Conservation (phyloP, 2,888 invertebrate species). For the Trichogramma dendrolimi region DNA sequence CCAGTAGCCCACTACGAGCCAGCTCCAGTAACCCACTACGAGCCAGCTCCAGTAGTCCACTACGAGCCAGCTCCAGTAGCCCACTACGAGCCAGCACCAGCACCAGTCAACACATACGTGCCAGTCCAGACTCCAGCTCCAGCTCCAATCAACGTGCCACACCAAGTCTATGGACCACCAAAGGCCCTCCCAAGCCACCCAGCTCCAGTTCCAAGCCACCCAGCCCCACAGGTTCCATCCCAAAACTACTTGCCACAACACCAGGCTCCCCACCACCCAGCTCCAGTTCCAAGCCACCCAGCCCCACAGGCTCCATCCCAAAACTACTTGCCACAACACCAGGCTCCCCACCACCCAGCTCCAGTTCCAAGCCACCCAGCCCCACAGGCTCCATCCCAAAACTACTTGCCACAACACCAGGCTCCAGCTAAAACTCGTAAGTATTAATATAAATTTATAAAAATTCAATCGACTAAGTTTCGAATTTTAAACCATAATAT, state of each 20-base stretch:
- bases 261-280: not conserved
- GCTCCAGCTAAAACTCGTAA: no score
- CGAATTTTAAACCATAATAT: no score
- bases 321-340: not conserved
- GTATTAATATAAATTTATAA: no score
- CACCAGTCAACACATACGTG: not conserved
- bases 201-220: not conserved
- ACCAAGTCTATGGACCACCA: constrained; percentile 6
- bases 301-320: not conserved
- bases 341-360: not conserved
- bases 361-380: not conserved
- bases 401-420: not conserved
- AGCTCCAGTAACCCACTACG: no score
- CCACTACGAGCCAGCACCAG: not conserved
- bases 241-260: not conserved
- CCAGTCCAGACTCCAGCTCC: constrained; percentile 4
- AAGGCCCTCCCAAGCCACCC: not conserved
- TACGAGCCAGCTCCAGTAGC: no score
- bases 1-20: no score
- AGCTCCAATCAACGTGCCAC: constrained; percentile 8
- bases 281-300: not conserved
- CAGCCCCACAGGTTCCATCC: not conserved
- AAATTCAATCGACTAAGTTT: no score
- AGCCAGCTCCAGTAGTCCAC: not conserved
- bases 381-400: not conserved